Evolutionary conservation across 2,797 vertebrate genomes (phyloP).

Genomic region (Natrix natrix): DNA sequence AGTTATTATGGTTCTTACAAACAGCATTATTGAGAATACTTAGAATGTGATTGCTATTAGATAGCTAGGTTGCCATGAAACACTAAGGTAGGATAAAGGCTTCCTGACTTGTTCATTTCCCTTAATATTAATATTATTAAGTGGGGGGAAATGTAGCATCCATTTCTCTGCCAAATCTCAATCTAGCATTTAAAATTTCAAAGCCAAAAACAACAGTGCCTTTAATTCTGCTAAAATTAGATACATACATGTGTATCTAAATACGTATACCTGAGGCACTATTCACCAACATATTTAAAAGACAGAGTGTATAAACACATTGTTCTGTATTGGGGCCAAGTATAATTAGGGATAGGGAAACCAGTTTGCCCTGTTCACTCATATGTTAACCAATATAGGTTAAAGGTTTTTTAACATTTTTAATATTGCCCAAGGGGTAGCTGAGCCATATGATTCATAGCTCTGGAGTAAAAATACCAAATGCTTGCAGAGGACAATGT

Average conservation of each 20-base stretch:
- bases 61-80: not conserved
- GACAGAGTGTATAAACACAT: not conserved
- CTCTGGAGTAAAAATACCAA: not conserved
- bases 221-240: not conserved
- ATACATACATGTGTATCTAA: not conserved
- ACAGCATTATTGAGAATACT: not conserved
- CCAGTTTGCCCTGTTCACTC: not conserved
- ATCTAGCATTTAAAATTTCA: slow-evolving; percentile 8
- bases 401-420: not conserved
- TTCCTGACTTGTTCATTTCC: not conserved
- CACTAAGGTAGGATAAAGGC: not conserved
- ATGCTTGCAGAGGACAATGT: not conserved
- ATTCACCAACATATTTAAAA: not conserved
- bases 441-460: not conserved
- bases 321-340: not conserved
- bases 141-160: not conserved
- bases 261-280: not conserved
- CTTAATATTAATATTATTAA: slow-evolving; percentile 19
- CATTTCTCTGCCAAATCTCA: slow-evolving; percentile 1
- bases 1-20: not conserved
- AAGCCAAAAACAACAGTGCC: slow-evolving; percentile 3
- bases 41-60: slow-evolving; percentile 5
- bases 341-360: not conserved
- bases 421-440: not conserved
- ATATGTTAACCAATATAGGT: not conserved